Evolutionary conservation across 1,140 invertebrate genomes (phyloP), one percentile per base, ranked within the genome.

Genomic region (Tetragonula clypearis): DNA sequence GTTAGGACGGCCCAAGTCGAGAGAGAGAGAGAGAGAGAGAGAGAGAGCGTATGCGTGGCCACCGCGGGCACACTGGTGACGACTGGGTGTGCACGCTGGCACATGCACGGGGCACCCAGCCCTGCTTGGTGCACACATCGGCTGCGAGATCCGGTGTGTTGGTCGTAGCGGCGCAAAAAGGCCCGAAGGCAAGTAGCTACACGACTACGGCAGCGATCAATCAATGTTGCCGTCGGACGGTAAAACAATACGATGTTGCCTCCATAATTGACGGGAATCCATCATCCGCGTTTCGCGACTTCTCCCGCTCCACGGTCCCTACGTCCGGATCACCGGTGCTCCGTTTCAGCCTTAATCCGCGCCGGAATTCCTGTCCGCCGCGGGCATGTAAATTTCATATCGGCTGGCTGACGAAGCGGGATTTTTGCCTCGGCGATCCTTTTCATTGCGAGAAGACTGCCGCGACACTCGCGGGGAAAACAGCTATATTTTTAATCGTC

Each of bases 201-300:
- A 90, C 79, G 88, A 83, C 71, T 49, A 73, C 81, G 83, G 84
- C 82, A 88, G 90, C 93, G 78, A 95, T 95, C 93, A 92, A 94
- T 95, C 94, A 95, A 95, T 94, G 94, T 94, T 95, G 89, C 91
- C 91, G 92, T 92, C 90, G 83, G 93, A 93, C 92, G 93, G 92
- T 94, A 94, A 95, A 95, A 95, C 94, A 94, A 94, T 95, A 94
- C 94, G 92, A 94, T 95, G 94, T 94, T 95, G 92, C 93, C 90
- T 93, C 93, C 90, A 93, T 95, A 95, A 95, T 95, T 95, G 94
- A 95, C 93, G 94, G 94, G 94, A 93, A 95, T 95, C 93, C 93
- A 94, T 95, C 94, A 95, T 95, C 92, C 92, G 91, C 88, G 90
- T 92, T 94, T 93, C 91, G 89, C 91, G 87, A 91, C 82, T 84